phyloP scores from a whole-genome alignment of 2,797 vertebrate genomes.

The Siniperca scherzeri region DNA sequence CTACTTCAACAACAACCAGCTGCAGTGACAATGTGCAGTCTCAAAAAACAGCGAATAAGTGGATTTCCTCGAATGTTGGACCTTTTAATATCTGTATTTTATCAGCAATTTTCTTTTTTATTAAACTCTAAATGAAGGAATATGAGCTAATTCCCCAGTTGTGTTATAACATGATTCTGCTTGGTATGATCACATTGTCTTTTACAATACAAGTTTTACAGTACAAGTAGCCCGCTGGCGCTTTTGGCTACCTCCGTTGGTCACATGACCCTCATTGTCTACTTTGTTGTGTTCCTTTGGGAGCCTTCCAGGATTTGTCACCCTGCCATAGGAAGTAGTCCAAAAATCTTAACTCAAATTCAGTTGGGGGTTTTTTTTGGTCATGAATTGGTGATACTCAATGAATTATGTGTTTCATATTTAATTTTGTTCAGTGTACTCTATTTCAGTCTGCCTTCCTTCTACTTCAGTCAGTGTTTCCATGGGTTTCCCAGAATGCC shows the following conservation, averaged over 20 bases:
- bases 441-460: constrained; percentile 2
- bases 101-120: not conserved
- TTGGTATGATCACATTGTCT: not conserved
- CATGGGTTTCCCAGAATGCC: constrained; percentile 26
- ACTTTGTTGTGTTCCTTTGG: not conserved
- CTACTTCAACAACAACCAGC: not conserved
- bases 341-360: not conserved
- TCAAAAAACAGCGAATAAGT: not conserved
- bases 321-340: not conserved
- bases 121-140: not conserved
- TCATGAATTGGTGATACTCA: not conserved
- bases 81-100: not conserved
- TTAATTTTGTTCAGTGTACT: not conserved
- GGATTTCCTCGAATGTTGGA: not conserved
- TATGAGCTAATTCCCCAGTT: not conserved
- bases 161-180: not conserved
- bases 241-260: not conserved
- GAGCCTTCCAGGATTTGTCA: not conserved
- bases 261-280: not conserved
- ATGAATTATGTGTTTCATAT: not conserved
- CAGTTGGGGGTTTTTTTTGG: not conserved
- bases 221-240: not conserved
- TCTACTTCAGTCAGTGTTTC: constrained; percentile 8
- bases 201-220: not conserved
- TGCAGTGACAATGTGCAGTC: not conserved